These are phyloP conservation scores for Pantherophis guttatus DNA, from an alignment of 2,113 vertebrate genomes.

Conservation along the genomic window DNA sequence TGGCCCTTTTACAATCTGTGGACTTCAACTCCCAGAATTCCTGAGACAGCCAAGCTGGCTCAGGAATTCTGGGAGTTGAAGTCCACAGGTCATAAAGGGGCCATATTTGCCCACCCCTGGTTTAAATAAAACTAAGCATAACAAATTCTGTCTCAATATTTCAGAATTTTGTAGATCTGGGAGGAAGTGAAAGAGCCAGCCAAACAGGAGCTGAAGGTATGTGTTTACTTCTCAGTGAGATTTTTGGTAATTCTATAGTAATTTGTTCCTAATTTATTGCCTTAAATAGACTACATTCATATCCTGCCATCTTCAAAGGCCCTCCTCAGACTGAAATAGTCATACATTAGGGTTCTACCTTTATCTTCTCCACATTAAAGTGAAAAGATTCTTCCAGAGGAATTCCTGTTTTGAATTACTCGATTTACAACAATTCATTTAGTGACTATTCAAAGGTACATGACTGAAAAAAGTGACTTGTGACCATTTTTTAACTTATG, in stretches of 20 bases:
- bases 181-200: conserved; percentile 91
- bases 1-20: no score
- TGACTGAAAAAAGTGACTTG: background rate
- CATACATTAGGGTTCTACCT: background rate
- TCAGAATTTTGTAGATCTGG: conserved; percentile 94
- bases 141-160: conserved; percentile 36
- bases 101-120: background rate
- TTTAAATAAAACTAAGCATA: conserved; percentile 17
- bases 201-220: conserved; percentile 95
- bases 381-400: background rate
- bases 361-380: background rate
- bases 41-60: no score
- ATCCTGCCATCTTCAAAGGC: background rate
- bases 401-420: background rate
- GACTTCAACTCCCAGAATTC: no score
- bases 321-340: background rate
- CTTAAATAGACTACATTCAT: background rate
- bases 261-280: background rate
- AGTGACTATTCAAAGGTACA: background rate
- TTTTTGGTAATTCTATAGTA: background rate
- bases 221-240: background rate
- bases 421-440: background rate
- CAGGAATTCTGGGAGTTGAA: no score
- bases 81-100: no score
- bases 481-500: background rate